phyloP scores from a whole-genome alignment of 2,888 invertebrate genomes.

The Aphidius colemani region DNA sequence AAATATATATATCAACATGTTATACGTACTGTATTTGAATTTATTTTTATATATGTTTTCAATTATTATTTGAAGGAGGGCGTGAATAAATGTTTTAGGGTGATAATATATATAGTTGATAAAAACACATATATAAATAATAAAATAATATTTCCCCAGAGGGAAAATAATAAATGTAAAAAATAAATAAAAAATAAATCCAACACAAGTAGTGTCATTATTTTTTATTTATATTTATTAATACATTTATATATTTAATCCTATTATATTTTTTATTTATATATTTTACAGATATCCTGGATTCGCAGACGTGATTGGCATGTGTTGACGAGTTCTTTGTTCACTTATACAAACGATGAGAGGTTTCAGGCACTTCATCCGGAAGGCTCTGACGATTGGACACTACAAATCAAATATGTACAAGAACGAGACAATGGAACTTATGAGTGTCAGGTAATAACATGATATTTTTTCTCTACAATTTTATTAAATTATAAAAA shows the following conservation, averaged over 20 bases:
- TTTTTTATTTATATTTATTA: too few species aligned
- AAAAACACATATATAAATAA: not conserved
- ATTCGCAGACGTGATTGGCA: conserved; percentile 91
- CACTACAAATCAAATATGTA: conserved; percentile 91
- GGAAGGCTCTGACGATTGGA: conserved; percentile 92
- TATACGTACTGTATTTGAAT: not conserved
- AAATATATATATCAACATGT: not conserved
- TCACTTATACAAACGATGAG: conserved; percentile 90
- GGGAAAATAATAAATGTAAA: not conserved
- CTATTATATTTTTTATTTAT: not conserved
- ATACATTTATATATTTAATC: too few species aligned
- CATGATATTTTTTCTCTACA: too few species aligned
- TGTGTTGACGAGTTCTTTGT: conserved; percentile 87
- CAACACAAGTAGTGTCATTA: too few species aligned
- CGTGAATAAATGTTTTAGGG: too few species aligned
- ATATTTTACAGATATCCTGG: conserved; percentile 80
- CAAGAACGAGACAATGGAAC: conserved; percentile 92
- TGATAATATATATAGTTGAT: too few species aligned
- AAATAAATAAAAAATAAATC: too few species aligned
- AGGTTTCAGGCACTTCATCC: conserved; percentile 78
- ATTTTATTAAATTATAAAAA: too few species aligned
- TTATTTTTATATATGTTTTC: too few species aligned
- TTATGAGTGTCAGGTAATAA: conserved; percentile 87
- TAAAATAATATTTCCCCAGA: not conserved
- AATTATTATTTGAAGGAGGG: too few species aligned